phyloP scores from a whole-genome alignment of 2,888 invertebrate genomes.

The Patella depressa region DNA sequence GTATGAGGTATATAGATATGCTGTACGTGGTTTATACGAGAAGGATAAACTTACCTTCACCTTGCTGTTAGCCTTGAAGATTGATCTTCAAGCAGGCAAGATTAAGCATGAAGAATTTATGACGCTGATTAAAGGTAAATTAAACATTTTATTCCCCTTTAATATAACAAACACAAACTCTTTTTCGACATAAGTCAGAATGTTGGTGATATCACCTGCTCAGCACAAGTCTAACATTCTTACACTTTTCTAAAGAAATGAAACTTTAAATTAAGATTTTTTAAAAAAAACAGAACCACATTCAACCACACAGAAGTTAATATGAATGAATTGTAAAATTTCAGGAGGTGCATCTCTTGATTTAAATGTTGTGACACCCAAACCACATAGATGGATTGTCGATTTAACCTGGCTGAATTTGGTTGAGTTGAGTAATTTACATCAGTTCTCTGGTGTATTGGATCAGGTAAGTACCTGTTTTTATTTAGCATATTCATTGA shows the following conservation, averaged over 20 bases:
- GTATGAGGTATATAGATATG: conserved; percentile 70
- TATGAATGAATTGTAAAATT: background rate
- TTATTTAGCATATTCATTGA: too few relatives aligned
- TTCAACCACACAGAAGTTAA: too few relatives aligned
- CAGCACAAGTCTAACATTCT: too few relatives aligned
- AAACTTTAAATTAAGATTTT: too few relatives aligned
- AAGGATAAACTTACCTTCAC: conserved; percentile 71
- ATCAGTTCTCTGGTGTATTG: conserved; percentile 71
- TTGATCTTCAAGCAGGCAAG: conserved; percentile 68
- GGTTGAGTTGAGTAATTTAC: conserved; percentile 70
- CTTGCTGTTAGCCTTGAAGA: conserved; percentile 70
- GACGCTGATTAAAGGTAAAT: conserved; percentile 67
- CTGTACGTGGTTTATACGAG: conserved; percentile 70
- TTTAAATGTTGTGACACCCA: conserved; percentile 70
- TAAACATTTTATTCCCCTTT: background rate
- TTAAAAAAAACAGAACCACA: too few relatives aligned
- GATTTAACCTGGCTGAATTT: conserved; percentile 72
- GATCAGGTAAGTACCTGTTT: conserved; percentile 61
- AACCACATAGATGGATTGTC: conserved; percentile 70
- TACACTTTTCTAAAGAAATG: too few relatives aligned
- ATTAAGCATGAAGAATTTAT: conserved; percentile 68
- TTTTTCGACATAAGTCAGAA: too few relatives aligned
- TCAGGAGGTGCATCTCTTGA: conserved; percentile 71
- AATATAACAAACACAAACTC: too few relatives aligned
- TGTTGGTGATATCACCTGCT: too few relatives aligned